Percentiles rank a stretch among this genome's conserved stretches.
These are phyloP conservation scores for Notarius lentiginosus DNA, from an alignment of 2,113 vertebrate species.

Conservation along the genomic window DNA sequence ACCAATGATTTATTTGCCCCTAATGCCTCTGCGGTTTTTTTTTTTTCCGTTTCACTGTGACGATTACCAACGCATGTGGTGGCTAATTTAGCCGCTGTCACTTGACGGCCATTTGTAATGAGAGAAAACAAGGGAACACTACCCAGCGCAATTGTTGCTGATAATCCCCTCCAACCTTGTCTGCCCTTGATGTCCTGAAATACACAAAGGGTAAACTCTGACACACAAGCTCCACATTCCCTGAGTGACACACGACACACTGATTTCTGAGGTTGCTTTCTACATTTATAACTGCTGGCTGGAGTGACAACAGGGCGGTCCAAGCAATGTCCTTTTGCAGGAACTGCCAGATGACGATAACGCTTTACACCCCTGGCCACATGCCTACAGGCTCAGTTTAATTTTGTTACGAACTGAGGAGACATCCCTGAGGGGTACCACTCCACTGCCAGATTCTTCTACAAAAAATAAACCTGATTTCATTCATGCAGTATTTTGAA, in stretches of 20 bases:
- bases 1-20: constrained; percentile 8
- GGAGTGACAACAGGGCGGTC: constrained; percentile 65
- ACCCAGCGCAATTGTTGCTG: constrained; percentile 58
- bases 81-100: constrained; percentile 28
- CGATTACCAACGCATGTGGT: neutral
- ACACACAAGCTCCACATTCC: constrained; percentile 61
- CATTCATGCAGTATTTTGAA: constrained; percentile 25
- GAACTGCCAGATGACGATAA: constrained; percentile 77
- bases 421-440: constrained; percentile 69
- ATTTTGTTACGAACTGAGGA: constrained; percentile 77
- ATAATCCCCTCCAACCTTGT: constrained; percentile 70
- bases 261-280: constrained; percentile 79
- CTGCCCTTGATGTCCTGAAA: constrained; percentile 76
- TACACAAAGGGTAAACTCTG: constrained; percentile 67
- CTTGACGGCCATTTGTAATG: constrained; percentile 29
- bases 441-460: constrained; percentile 54
- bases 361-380: constrained; percentile 74
- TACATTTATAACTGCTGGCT: constrained; percentile 83
- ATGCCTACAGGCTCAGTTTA: constrained; percentile 71
- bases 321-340: constrained; percentile 49
- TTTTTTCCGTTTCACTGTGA: neutral
- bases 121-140: constrained; percentile 53
- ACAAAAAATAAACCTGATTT: constrained; percentile 57
- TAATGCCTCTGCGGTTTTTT: neutral
- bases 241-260: constrained; percentile 73